phyloP scores from a whole-genome alignment of 2,888 invertebrate genomes.

The Drosophila borealis region DNA sequence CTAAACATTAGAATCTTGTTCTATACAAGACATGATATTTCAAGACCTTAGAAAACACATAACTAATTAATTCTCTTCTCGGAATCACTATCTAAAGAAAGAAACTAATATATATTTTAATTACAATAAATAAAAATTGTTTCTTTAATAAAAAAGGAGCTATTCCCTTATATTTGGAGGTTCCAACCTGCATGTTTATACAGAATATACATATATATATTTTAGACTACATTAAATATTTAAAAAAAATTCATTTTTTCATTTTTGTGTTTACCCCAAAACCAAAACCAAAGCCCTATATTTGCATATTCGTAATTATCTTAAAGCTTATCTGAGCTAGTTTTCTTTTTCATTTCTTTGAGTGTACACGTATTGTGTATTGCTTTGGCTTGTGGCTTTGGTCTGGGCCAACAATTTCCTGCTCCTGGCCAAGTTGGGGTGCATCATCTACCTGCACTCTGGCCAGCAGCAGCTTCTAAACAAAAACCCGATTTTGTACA shows the following conservation, averaged over 20 bases:
- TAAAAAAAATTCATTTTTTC: background rate
- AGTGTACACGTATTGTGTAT: constrained; percentile 38
- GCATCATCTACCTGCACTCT: constrained; percentile 60
- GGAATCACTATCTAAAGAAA: too few species aligned
- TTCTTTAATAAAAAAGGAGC: too few species aligned
- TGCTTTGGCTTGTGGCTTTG: constrained; percentile 37
- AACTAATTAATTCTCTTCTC: too few species aligned
- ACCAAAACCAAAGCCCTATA: background rate
- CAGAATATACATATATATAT: too few species aligned
- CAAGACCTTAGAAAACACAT: too few species aligned
- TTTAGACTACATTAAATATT: too few species aligned
- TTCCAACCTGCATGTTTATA: too few species aligned
- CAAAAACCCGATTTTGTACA: constrained; percentile 53
- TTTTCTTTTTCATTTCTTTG: background rate
- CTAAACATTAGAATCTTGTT: too few species aligned
- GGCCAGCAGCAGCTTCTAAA: constrained; percentile 53
- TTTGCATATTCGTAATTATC: background rate
- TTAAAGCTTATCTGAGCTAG: background rate
- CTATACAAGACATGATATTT: too few species aligned
- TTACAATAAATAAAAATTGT: too few species aligned
- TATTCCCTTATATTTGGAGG: too few species aligned
- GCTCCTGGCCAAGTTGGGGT: constrained; percentile 53
- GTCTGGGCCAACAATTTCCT: constrained; percentile 54
- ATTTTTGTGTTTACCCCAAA: background rate
- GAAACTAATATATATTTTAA: too few species aligned